Conservation (phyloP, 2,797 vertebrate species). For the Poecile montanus region DNA sequence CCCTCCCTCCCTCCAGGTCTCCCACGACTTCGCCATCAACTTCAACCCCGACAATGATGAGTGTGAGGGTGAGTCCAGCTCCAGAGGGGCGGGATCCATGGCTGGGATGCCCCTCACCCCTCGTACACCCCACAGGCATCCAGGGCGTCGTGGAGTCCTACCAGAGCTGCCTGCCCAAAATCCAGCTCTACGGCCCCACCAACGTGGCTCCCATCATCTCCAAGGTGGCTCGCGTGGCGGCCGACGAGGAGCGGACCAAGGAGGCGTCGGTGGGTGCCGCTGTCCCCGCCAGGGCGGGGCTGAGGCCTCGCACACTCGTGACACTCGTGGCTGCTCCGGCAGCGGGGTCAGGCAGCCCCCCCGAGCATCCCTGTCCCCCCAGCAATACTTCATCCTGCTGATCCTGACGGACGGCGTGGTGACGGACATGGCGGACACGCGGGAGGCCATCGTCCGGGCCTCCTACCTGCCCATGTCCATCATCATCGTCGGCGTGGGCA, state of each 20-base stretch:
- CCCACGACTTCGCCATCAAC: slow-evolving; percentile 96
- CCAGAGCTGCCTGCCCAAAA: slow-evolving; percentile 94
- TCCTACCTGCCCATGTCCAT: slow-evolving; percentile 95
- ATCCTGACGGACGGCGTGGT: slow-evolving; percentile 94
- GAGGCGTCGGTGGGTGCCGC: slow-evolving; percentile 87
- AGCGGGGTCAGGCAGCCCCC: not conserved
- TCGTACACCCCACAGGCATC: slow-evolving; percentile 76
- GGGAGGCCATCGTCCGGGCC: slow-evolving; percentile 91
- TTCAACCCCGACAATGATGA: slow-evolving; percentile 94
- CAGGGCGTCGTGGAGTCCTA: slow-evolving; percentile 96
- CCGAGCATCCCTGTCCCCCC: not conserved
- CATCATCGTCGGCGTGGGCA: slow-evolving; percentile 94
- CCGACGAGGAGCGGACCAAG: slow-evolving; percentile 85
- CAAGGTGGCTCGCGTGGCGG: slow-evolving; percentile 88
- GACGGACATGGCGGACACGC: slow-evolving; percentile 92
- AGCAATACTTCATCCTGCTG: slow-evolving; percentile 94
- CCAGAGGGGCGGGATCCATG: rapidly evolving
- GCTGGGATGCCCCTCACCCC: not conserved
- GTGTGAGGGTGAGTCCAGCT: slow-evolving; percentile 88
- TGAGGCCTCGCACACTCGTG: rapidly evolving
- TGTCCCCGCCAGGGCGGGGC: not conserved
- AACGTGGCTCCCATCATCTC: slow-evolving; percentile 95
- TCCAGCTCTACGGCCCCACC: slow-evolving; percentile 95
- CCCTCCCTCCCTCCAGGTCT: slow-evolving; percentile 80
- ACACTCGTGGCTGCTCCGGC: not conserved